Evolutionary conservation across 1,140 invertebrate species (phyloP).

Genomic region (Musca vetustissima): DNA sequence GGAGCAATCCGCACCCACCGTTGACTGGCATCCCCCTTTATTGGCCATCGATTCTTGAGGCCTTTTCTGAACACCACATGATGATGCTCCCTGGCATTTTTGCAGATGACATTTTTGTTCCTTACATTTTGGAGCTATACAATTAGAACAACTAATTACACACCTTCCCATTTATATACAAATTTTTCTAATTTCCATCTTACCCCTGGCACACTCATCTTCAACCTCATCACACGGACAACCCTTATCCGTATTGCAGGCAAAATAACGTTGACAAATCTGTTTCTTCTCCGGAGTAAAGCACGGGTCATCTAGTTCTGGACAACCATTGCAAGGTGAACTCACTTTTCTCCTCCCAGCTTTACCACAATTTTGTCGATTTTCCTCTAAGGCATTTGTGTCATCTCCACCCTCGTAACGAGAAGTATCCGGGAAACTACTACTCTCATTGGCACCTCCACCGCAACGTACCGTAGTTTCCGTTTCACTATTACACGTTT

Average conservation of each 20-base stretch:
- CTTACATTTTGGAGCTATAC: constrained; percentile 19
- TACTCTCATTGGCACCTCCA: neutral
- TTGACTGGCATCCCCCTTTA: neutral
- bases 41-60: neutral
- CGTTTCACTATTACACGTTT: neutral
- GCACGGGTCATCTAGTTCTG: constrained; percentile 33
- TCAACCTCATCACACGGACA: constrained; percentile 44
- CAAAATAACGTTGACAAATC: constrained; percentile 41
- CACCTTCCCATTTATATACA: neutral
- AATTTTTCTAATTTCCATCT: neutral
- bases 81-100: constrained; percentile 15
- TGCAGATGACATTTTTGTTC: constrained; percentile 1
- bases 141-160: neutral
- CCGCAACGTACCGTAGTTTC: constrained; percentile 10
- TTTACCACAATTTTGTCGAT: constrained; percentile 26
- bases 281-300: constrained; percentile 1
- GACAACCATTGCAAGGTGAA: neutral
- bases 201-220: constrained; percentile 28
- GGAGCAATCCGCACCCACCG: neutral
- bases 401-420: neutral
- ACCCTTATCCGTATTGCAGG: constrained; percentile 46
- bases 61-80: neutral
- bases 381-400: constrained; percentile 34
- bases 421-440: constrained; percentile 14
- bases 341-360: neutral